These are phyloP conservation scores for Elephantulus edwardii DNA, from an alignment of 2,113 vertebrate species.

Conservation along the genomic window DNA sequence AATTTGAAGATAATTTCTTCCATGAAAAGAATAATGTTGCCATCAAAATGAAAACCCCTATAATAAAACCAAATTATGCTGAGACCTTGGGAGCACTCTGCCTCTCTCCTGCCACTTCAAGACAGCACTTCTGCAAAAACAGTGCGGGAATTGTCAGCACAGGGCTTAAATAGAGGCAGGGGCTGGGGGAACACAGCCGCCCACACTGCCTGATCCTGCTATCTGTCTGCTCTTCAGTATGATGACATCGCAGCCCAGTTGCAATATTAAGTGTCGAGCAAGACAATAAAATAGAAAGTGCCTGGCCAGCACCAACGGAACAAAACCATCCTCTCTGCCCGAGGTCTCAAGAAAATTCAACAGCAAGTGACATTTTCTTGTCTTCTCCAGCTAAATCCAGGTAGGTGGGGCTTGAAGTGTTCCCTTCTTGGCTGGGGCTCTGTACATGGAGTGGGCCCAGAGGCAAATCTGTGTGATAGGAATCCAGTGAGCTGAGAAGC, in stretches of 20 bases:
- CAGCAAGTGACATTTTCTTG: background rate
- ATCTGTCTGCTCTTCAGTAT: background rate
- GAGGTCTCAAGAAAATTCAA: background rate
- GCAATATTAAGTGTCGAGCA: background rate
- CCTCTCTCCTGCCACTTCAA: background rate
- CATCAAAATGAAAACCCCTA: constrained; percentile 72
- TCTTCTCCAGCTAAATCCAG: background rate
- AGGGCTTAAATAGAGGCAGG: background rate
- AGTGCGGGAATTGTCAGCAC: background rate
- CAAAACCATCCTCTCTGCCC: background rate
- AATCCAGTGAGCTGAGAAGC: background rate
- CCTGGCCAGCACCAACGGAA: background rate
- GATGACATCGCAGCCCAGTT: no score
- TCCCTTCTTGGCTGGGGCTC: background rate
- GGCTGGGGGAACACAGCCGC: accelerated
- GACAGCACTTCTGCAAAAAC: background rate
- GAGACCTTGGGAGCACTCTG: constrained; percentile 25
- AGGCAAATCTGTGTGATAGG: background rate
- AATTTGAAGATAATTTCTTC: constrained; percentile 76
- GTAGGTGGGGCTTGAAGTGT: background rate
- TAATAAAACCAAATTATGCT: constrained; percentile 59
- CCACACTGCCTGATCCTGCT: accelerated
- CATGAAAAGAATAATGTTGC: constrained; percentile 72
- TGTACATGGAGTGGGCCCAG: background rate
- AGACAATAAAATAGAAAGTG: background rate